Percentiles rank a stretch among this genome's conserved stretches.
These are phyloP conservation scores for Agonopterix heracliana DNA, from an alignment of 2,888 invertebrate genomes.

Conservation along the genomic window DNA sequence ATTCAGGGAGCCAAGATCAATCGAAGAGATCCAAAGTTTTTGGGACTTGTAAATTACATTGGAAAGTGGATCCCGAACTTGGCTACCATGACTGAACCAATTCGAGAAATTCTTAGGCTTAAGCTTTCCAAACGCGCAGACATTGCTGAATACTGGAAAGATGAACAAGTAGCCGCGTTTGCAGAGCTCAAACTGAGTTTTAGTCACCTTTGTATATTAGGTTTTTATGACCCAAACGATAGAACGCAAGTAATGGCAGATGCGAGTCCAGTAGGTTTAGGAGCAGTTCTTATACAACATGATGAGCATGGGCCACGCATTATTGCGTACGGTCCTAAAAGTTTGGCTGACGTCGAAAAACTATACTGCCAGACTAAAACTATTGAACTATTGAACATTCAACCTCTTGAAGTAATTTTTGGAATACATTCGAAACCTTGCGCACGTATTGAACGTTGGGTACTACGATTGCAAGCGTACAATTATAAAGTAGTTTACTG, in stretches of 20 bases:
- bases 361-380: slow-evolving; percentile 19
- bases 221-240: slow-evolving; percentile 16
- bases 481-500: too few species aligned
- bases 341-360: slow-evolving; percentile 14
- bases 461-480: too few species aligned
- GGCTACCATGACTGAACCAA: slow-evolving; percentile 19
- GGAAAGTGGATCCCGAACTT: slow-evolving; percentile 22
- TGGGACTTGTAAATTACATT: slow-evolving; percentile 22
- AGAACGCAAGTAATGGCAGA: slow-evolving; percentile 18
- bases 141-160: slow-evolving; percentile 11
- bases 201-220: slow-evolving; percentile 3
- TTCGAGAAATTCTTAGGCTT: slow-evolving; percentile 10
- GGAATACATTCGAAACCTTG: neutral
- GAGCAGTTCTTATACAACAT: slow-evolving; percentile 15
- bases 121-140: slow-evolving; percentile 8
- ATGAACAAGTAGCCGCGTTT: slow-evolving; percentile 7
- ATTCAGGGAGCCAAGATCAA: slow-evolving; percentile 14
- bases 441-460: too few species aligned
- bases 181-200: neutral
- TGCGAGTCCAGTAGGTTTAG: slow-evolving; percentile 18
- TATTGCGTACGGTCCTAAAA: slow-evolving; percentile 18
- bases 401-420: neutral
- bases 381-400: neutral
- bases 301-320: slow-evolving; percentile 10
- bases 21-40: slow-evolving; percentile 26